Evolutionary conservation across 37 sponge, comb jelly and placozoan genomes (phyloP), one percentile per base, ranked within the genome.

Genomic region (Trichoplax adhaerens): DNA sequence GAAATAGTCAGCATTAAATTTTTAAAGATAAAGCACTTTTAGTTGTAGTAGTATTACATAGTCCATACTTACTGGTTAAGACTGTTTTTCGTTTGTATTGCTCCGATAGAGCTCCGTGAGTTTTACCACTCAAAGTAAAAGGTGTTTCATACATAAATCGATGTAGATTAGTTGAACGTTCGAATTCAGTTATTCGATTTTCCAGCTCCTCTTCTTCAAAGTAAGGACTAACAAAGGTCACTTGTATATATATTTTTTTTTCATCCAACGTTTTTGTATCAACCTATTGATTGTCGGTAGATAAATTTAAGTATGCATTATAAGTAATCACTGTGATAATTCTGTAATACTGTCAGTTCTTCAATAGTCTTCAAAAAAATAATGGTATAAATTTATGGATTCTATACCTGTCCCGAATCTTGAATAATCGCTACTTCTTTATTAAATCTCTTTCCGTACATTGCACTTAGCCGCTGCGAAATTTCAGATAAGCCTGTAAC

Each of bases 61-160:
- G 7, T 66, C 2, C 29, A 29, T 6, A 66, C 91, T 81, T 53
- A 91, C 92, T 86, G 2, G 85, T 90, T 48, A 90, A 77, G 4
- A 94, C 69, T 4, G 95, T 94, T 58, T 90, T 86, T 58, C 80
- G 76, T 76, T 78, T 94, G 74, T 77, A 90, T 70, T 94, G 95
- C 4, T 58, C 60, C 3, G 76, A 67, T 6, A 81, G 79, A 4
- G 72, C 74, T 5, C 87, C 91, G 2, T 77, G 85, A 0, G 77
- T 52, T 47, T 77, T 81, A 3, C 93, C 95, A 49, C 65, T 71
- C 10, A 62, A 77, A 6, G 91, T 94, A 72, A 94, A 94, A 0
- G 95, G 91, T 12, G 92, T 86, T 72, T 89, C 88, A 65, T 73
- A 94, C 55, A 90, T 72, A 65, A 94, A 94, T 52, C 77, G 58